phyloP scores from a whole-genome alignment of 2,113 vertebrate genomes.

The Platycercus adscitus region DNA sequence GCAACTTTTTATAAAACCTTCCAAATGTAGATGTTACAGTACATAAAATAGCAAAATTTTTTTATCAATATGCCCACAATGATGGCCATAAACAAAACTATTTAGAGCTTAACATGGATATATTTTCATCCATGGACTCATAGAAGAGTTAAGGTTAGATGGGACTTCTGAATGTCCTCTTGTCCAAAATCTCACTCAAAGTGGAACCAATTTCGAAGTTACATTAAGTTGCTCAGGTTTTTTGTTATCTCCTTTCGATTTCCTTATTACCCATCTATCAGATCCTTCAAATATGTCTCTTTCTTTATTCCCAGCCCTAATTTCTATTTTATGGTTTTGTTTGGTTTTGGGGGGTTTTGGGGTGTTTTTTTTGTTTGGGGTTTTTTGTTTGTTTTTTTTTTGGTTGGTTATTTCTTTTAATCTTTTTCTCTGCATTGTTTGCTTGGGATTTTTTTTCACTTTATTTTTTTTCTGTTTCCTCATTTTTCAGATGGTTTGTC shows the following conservation, averaged over 20 bases:
- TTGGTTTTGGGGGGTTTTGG: neutral
- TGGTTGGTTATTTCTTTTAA: neutral
- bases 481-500: neutral
- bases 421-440: neutral
- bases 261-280: neutral
- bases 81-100: neutral
- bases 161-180: neutral
- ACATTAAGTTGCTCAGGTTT: neutral
- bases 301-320: neutral
- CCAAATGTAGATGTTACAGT: neutral
- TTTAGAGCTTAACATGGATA: fast-evolving
- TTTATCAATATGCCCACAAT: neutral
- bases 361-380: no score
- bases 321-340: neutral
- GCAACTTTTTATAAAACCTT: neutral
- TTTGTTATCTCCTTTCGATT: neutral
- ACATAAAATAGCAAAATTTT: neutral
- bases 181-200: neutral
- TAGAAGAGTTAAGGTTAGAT: neutral
- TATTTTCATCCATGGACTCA: neutral
- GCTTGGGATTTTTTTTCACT: fast-evolving
- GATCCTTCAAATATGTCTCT: neutral
- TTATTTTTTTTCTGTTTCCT: neutral
- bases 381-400: no score
- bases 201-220: neutral